Conservation (phyloP, 1,140 invertebrate genomes). For the Ericerus pela region DNA sequence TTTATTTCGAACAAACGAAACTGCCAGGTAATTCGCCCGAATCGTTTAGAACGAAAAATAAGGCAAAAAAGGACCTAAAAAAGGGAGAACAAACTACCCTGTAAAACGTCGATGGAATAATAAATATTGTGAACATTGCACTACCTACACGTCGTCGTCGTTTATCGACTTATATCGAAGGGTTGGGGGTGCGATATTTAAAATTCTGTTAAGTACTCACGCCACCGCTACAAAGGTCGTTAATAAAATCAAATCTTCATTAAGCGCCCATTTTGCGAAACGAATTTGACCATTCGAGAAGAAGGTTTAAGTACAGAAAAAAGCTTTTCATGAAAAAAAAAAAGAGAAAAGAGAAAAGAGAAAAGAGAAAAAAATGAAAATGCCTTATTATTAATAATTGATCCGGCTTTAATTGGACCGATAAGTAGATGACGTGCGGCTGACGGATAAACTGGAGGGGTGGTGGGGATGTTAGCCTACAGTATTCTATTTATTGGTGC, state of each 20-base stretch:
- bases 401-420: conserved; percentile 7
- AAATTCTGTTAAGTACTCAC: conserved; percentile 6
- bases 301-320: conserved; percentile 7
- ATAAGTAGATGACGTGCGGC: conserved; percentile 5
- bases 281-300: conserved; percentile 8
- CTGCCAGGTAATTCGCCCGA: too few relatives aligned
- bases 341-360: too few relatives aligned
- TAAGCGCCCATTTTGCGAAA: neutral
- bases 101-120: too few relatives aligned
- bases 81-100: too few relatives aligned
- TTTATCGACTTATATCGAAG: too few relatives aligned
- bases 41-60: too few relatives aligned
- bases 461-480: neutral
- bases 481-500: too few relatives aligned
- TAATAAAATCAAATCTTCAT: conserved; percentile 12
- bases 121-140: too few relatives aligned
- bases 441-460: neutral
- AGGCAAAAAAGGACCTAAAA: too few relatives aligned
- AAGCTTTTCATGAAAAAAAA: conserved; percentile 10
- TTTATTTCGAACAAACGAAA: too few relatives aligned
- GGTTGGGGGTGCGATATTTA: too few relatives aligned
- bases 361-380: conserved; percentile 13
- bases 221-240: neutral
- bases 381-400: conserved; percentile 12
- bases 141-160: too few relatives aligned